Conservation (phyloP, 2,113 vertebrate genomes). For the Raja brachyura region DNA sequence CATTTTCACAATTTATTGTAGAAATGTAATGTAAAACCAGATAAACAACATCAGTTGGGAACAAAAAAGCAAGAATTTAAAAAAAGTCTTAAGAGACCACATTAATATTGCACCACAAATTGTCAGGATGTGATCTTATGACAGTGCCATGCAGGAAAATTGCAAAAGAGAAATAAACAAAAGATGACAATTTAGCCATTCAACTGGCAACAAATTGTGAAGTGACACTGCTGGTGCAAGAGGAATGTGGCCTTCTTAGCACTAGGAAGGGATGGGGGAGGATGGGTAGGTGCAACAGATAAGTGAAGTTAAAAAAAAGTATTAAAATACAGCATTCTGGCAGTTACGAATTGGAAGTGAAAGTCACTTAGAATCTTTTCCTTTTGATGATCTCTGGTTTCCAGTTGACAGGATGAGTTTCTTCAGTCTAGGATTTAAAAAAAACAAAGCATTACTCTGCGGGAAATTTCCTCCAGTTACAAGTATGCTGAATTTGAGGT, state of each 20-base stretch:
- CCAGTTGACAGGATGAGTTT: constrained; percentile 94
- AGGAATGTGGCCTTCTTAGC: neutral
- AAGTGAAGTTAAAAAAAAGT: constrained; percentile 48
- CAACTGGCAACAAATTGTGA: neutral
- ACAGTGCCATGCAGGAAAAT: neutral
- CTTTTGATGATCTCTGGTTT: constrained; percentile 98
- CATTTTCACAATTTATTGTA: constrained; percentile 27
- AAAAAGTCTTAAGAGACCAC: neutral
- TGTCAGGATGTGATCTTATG: neutral
- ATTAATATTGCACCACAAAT: neutral
- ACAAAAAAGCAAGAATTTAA: neutral
- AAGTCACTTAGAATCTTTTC: constrained; percentile 77
- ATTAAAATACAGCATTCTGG: constrained; percentile 50
- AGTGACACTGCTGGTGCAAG: neutral
- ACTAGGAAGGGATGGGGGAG: neutral
- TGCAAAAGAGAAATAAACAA: neutral
- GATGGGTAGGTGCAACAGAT: constrained; percentile 41
- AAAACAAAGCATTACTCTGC: constrained; percentile 37
- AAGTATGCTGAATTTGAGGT: neutral
- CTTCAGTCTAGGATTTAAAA: constrained; percentile 75
- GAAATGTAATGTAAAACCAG: neutral
- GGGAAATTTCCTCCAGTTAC: neutral
- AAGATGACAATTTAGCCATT: neutral
- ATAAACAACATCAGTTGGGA: neutral
- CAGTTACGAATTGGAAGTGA: constrained; percentile 49